Evolutionary conservation across 92 coral and sea anemone species (phyloP), one percentile per base, ranked within the genome.

Genomic region (Blastomussa wellsi): DNA sequence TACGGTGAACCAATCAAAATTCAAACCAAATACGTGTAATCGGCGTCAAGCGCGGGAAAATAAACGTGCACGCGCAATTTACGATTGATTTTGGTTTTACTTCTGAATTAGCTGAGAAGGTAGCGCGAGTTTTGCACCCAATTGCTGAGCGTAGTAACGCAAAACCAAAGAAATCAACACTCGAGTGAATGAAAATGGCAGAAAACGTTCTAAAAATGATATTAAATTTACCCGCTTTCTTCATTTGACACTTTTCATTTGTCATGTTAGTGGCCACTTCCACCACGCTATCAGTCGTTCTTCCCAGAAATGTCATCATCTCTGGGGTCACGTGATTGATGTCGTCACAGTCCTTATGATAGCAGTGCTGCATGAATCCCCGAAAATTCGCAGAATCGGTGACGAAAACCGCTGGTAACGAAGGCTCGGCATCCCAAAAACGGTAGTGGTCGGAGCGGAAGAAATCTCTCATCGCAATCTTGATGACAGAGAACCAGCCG

Each of bases 331-430:
- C 92, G 53, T 86, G 86, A 39, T 38, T 29, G 22, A 76, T 62
- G 74, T 86, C 82, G 80, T 91, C 94, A 82, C 94, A 91, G 26
- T 52, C 66, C 11, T 86, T 74, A 69, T 85, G 97, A 77, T 90
- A 92, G 84, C 95, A 92, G 62, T 78, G 62, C 33, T 51, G 42
- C 95, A 89, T 92, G 80, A 86, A 84, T 17, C 93, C 95, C n/a
- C 95, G 71, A 13, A 86, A 81, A 73, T 90, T 52, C 19, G 87
- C 93, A 0, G 95, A 77, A 59, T 92, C 95, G 6, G 89, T 90
- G 20, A 92, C 49, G 38, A 75, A 90, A 15, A 91, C 35, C n/a
- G 97, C 88, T 12, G 86, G 82, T 8, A 89, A 78, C 1, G 94
- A 48, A 4, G 85, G 87, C 13, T 84, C 64, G 16, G 83, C 76